These are phyloP conservation scores for Drosophila hamatofila DNA, from an alignment of 2,888 invertebrate species.

Conservation along the genomic window DNA sequence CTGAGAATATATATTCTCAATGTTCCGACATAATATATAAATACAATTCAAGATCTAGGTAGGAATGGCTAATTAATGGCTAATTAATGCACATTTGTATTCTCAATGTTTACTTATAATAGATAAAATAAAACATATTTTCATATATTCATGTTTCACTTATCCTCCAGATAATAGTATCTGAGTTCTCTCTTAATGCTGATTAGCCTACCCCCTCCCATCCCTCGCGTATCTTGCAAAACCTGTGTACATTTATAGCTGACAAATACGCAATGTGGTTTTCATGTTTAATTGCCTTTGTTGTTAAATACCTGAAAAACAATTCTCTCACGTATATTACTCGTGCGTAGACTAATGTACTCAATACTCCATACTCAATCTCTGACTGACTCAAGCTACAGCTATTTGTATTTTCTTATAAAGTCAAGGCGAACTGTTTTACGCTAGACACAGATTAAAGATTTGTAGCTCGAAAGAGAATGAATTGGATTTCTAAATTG, in stretches of 20 bases:
- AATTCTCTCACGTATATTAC: slow-evolving; percentile 39
- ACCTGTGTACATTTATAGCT: slow-evolving; percentile 24
- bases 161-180: neutral
- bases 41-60: neutral
- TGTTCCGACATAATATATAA: neutral
- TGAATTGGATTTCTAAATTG: neutral
- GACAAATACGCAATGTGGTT: slow-evolving; percentile 31
- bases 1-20: neutral
- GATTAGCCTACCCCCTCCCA: neutral
- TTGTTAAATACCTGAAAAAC: slow-evolving; percentile 35
- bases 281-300: slow-evolving; percentile 23
- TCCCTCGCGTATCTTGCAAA: slow-evolving; percentile 6
- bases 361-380: neutral
- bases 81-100: slow-evolving; percentile 10
- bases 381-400: neutral
- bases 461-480: neutral
- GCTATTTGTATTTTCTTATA: slow-evolving; percentile 2
- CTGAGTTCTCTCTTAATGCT: slow-evolving; percentile 6
- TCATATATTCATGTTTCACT: slow-evolving; percentile 1
- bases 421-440: slow-evolving; percentile 4
- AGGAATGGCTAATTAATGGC: neutral
- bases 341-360: slow-evolving; percentile 27
- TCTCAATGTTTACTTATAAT: slow-evolving; percentile 15
- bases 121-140: neutral
- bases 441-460: neutral